Evolutionary conservation across 1,140 invertebrate genomes (phyloP).

Genomic region (Episyrphus balteatus): DNA sequence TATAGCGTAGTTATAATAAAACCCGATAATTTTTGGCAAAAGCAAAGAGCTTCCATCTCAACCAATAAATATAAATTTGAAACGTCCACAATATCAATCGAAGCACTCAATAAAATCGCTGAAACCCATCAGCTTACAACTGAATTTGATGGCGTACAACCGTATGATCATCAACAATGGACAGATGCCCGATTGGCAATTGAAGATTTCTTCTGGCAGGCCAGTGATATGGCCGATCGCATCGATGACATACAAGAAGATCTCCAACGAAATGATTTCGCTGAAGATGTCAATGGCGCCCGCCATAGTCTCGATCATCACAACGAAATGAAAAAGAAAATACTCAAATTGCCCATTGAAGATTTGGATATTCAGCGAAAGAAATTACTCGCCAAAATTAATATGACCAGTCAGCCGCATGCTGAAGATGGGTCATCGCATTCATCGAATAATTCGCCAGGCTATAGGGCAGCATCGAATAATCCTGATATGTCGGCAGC

Average conservation of each 20-base stretch:
- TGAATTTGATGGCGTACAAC: slow-evolving; percentile 86
- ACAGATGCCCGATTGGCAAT: slow-evolving; percentile 85
- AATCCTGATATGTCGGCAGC: slow-evolving; percentile 61
- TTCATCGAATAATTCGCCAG: slow-evolving; percentile 8
- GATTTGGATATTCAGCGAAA: slow-evolving; percentile 68
- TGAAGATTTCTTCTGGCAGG: slow-evolving; percentile 93
- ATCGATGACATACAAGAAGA: slow-evolving; percentile 87
- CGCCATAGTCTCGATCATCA: slow-evolving; percentile 86
- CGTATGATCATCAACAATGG: slow-evolving; percentile 95
- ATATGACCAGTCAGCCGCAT: slow-evolving; percentile 11
- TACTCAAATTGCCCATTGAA: slow-evolving; percentile 85
- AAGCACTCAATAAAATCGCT: slow-evolving; percentile 83
- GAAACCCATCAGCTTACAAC: slow-evolving; percentile 82
- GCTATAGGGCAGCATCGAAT: slow-evolving; percentile 10
- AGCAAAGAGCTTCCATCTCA: slow-evolving; percentile 90
- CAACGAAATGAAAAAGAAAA: slow-evolving; percentile 88
- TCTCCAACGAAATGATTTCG: slow-evolving; percentile 79
- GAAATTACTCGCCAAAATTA: slow-evolving; percentile 31
- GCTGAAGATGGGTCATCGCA: slow-evolving; percentile 14
- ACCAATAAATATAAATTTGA: slow-evolving; percentile 99
- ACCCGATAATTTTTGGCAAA: slow-evolving; percentile 99
- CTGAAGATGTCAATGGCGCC: slow-evolving; percentile 81
- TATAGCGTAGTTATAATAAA: slow-evolving; percentile 93
- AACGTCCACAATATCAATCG: slow-evolving; percentile 92
- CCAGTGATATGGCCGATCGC: slow-evolving; percentile 79